Evolutionary conservation across 2,797 vertebrate genomes (phyloP).

Genomic region (Apogon hyalosoma): DNA sequence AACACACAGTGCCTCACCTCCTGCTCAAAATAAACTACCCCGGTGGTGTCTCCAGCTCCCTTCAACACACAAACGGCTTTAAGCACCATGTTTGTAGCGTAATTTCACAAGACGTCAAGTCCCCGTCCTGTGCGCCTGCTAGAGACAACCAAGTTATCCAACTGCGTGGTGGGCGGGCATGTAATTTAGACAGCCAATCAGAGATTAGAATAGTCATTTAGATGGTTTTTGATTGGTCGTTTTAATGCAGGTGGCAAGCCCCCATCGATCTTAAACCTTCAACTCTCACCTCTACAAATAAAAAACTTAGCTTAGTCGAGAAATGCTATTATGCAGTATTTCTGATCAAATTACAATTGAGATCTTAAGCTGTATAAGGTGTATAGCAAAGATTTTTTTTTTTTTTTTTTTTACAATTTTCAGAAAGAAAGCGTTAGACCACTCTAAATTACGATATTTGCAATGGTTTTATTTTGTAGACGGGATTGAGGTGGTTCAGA

Average conservation of each 20-base stretch:
- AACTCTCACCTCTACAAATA: too few species aligned
- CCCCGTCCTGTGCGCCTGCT: neutral
- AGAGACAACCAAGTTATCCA: neutral
- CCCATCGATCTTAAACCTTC: neutral
- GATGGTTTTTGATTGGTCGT: conserved; percentile 38
- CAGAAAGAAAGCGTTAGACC: too few species aligned
- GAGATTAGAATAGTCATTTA: rapidly evolving
- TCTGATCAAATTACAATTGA: too few species aligned
- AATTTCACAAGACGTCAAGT: neutral
- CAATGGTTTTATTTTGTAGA: too few species aligned
- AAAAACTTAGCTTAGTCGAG: too few species aligned
- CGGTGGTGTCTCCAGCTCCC: conserved; percentile 76
- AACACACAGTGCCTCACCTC: conserved; percentile 63
- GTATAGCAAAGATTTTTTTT: too few species aligned
- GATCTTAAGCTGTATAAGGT: too few species aligned
- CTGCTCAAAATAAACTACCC: conserved; percentile 82
- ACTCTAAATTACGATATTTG: too few species aligned
- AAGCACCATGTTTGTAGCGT: conserved; percentile 62
- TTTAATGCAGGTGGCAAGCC: rapidly evolving
- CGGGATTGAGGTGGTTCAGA: too few species aligned
- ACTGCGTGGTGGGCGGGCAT: conserved; percentile 18
- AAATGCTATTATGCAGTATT: too few species aligned
- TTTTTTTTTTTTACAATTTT: too few species aligned
- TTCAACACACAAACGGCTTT: conserved; percentile 86
- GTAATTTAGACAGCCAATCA: conserved; percentile 45